Evolutionary conservation across 2,888 invertebrate genomes (phyloP), one percentile per base, ranked within the genome.

Genomic region (Tiliacea aurago): DNA sequence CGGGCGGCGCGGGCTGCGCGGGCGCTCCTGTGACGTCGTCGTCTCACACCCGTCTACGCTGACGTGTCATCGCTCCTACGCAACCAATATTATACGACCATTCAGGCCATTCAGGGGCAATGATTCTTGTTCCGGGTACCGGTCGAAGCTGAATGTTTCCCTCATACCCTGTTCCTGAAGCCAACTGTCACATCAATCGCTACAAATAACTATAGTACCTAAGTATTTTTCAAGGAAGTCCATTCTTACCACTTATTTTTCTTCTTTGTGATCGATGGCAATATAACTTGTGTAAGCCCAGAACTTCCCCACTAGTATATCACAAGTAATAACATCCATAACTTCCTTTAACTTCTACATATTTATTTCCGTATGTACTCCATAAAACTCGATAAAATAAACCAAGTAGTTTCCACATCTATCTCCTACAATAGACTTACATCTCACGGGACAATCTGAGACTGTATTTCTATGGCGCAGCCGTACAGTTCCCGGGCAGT

Each of bases 1-100:
- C 76, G 76, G 64, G 73, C 73, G 1, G 28, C 28, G 28, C 28
- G 28, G 73, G 73, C 73, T 28, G 28, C 28, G 28, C 28, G 28
- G 73, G 76, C 89, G 94, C 86, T 82, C 90, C 94, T 90, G 95
- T 95, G 94, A 95, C 94, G 95, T 95, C 94, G 93, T 77, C 86
- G 93, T 91, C 93, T 92, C 91, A 91, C 88, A 89, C 88, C 84
- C 89, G 92, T 93, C 93, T 93, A 87, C 91, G 86, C 80, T 86
- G 88, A 87, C 87, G 86, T 88, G 88, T 87, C 90, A 87, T 88
- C 89, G 91, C 90, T 86, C 91, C 90, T 89, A 92, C 92, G 89
- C 90, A 88, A 81, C 80, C 70, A 83, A 78, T 82, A 84, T 82
- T 82, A 86, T 70, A 84, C 76, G 84, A 65, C 86, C 86, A 87